Conservation (phyloP, 1,140 invertebrate species). For the Pygmarrhopalites habei region DNA sequence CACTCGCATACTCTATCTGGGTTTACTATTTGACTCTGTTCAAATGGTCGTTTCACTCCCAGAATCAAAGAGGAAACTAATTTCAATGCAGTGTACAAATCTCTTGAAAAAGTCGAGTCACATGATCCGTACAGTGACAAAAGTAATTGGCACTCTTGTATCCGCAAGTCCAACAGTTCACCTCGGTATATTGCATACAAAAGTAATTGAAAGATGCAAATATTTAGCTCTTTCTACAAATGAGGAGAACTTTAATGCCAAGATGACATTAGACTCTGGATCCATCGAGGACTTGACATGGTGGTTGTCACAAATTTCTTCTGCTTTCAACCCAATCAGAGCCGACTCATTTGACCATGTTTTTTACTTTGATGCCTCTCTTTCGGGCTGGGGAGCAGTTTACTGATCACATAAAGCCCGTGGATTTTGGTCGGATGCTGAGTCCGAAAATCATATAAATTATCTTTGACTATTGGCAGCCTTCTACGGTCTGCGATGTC, state of each 20-base stretch:
- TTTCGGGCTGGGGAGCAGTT: constrained; percentile 10
- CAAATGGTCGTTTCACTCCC: no score
- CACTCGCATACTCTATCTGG: neutral
- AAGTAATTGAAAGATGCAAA: constrained; percentile 1
- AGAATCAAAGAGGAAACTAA: no score
- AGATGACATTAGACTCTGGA: neutral
- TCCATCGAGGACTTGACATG: constrained; percentile 7
- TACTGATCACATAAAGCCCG: neutral
- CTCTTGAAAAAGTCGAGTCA: no score
- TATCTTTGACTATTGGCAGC: constrained; percentile 15
- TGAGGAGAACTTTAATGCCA: neutral
- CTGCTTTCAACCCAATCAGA: neutral
- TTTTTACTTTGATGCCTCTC: constrained; percentile 9
- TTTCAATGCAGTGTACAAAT: no score
- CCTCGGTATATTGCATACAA: neutral
- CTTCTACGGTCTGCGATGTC: neutral
- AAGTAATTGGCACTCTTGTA: neutral
- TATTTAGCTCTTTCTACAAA: no score
- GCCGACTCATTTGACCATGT: neutral
- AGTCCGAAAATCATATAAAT: constrained; percentile 15
- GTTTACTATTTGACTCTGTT: constrained; percentile 18
- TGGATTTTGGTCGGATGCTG: neutral
- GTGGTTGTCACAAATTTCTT: neutral
- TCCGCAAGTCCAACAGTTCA: neutral
- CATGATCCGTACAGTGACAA: no score